Evolutionary conservation across 1,140 invertebrate species (phyloP).

Genomic region (Lepidotrigona ventralis): DNA sequence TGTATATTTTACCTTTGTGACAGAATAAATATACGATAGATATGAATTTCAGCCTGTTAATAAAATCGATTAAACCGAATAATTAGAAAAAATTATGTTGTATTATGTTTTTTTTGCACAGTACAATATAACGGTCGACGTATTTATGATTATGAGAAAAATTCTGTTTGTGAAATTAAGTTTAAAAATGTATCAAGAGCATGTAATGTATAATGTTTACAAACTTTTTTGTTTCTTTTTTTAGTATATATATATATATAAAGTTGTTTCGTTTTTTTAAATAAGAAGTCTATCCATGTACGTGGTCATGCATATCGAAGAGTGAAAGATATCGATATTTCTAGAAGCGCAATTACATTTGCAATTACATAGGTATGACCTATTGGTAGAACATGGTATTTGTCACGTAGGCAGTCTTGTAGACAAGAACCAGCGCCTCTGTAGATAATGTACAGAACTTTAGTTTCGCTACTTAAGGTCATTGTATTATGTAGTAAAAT

Average conservation of each 20-base stretch:
- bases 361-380: background rate
- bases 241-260: background rate
- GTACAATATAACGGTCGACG: background rate
- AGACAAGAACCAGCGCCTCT: constrained; percentile 36
- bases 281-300: background rate
- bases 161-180: background rate
- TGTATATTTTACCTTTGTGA: background rate
- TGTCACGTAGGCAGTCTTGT: constrained; percentile 71
- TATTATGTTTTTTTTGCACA: background rate
- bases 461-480: background rate
- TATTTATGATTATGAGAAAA: constrained; percentile 11
- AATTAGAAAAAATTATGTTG: background rate
- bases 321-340: constrained; percentile 35
- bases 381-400: constrained; percentile 44
- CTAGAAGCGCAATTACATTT: constrained; percentile 27
- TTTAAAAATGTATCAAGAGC: background rate
- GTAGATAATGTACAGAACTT: constrained; percentile 32
- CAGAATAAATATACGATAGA: background rate
- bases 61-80: background rate
- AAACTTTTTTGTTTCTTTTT: background rate
- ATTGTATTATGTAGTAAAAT: background rate
- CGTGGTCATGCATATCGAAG: background rate
- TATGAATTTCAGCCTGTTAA: no score
- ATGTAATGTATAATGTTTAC: background rate
- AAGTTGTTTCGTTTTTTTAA: background rate